These are phyloP conservation scores for Gambusia holbrooki DNA, from an alignment of 2,113 vertebrate genomes.

Conservation along the genomic window DNA sequence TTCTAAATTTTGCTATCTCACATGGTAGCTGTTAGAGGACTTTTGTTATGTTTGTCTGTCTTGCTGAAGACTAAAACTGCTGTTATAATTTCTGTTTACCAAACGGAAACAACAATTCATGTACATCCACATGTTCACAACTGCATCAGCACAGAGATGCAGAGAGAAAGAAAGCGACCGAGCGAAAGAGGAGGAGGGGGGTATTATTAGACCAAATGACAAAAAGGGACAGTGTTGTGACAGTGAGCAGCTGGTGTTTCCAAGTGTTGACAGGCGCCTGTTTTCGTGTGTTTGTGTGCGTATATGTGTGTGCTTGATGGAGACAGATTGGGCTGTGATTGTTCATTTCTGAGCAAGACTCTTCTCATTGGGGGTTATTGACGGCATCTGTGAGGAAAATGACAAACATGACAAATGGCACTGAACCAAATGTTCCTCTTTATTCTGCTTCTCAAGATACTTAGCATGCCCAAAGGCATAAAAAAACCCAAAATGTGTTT, in stretches of 20 bases:
- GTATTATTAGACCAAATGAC: conserved; percentile 62
- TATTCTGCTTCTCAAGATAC: conserved; percentile 39
- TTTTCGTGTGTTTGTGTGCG: conserved; percentile 5
- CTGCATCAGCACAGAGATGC: conserved; percentile 28
- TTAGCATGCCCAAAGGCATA: conserved; percentile 23
- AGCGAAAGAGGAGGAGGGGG: neutral
- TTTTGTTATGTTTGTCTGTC: conserved; percentile 18
- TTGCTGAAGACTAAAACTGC: conserved; percentile 21
- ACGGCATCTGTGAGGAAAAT: conserved; percentile 71
- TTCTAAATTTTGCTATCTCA: conserved; percentile 42
- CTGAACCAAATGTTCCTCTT: conserved; percentile 64
- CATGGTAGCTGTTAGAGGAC: conserved; percentile 20
- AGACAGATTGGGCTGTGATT: conserved; percentile 79
- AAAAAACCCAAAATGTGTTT: conserved; percentile 25
- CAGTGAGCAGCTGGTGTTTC: conserved; percentile 77
- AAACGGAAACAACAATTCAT: conserved; percentile 4
- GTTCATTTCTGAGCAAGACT: conserved; percentile 71
- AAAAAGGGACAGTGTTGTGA: conserved; percentile 69
- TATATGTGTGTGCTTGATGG: conserved; percentile 51
- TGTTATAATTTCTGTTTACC: conserved; percentile 9
- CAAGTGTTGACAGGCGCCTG: conserved; percentile 61
- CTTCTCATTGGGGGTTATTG: conserved; percentile 69
- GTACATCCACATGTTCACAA: conserved; percentile 23
- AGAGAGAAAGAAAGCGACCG: conserved; percentile 9
- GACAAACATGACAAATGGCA: conserved; percentile 67